These are phyloP conservation scores for Mola mola DNA, from an alignment of 2,113 vertebrate genomes.

Conservation along the genomic window DNA sequence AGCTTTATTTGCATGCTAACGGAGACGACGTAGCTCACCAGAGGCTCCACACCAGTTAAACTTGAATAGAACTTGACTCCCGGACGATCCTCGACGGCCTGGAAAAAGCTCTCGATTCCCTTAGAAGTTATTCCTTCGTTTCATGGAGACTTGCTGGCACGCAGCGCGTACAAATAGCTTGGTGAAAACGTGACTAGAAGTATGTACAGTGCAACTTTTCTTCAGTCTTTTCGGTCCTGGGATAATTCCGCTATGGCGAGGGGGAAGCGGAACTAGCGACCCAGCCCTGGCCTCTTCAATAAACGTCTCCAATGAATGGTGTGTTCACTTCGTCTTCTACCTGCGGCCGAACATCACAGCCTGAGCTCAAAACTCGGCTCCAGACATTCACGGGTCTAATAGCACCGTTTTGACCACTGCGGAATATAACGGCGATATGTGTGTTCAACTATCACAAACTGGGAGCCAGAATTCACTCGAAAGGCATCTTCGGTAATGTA, in stretches of 20 bases:
- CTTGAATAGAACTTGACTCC: slow-evolving; percentile 55
- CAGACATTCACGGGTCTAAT: rapidly evolving
- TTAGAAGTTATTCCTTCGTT: slow-evolving; percentile 21
- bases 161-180: slow-evolving; percentile 3
- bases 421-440: not conserved
- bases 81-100: slow-evolving; percentile 27
- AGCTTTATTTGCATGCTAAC: slow-evolving; percentile 48
- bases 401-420: not conserved
- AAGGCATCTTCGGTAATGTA: slow-evolving; percentile 42
- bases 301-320: slow-evolving; percentile 38
- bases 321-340: not conserved
- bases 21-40: slow-evolving; percentile 63
- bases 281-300: slow-evolving; percentile 67
- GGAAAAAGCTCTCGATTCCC: slow-evolving; percentile 26
- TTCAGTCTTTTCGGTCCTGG: slow-evolving; percentile 57
- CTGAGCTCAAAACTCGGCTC: no score
- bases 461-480: not conserved
- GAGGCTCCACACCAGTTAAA: slow-evolving; percentile 57
- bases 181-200: slow-evolving; percentile 17
- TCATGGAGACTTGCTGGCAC: not conserved
- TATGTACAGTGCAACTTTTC: slow-evolving; percentile 71
- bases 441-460: not conserved
- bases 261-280: slow-evolving; percentile 81
- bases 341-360: not conserved
- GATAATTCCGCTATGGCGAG: slow-evolving; percentile 75